Evolutionary conservation across 2,888 invertebrate genomes (phyloP).

Genomic region (Fragum sueziense): DNA sequence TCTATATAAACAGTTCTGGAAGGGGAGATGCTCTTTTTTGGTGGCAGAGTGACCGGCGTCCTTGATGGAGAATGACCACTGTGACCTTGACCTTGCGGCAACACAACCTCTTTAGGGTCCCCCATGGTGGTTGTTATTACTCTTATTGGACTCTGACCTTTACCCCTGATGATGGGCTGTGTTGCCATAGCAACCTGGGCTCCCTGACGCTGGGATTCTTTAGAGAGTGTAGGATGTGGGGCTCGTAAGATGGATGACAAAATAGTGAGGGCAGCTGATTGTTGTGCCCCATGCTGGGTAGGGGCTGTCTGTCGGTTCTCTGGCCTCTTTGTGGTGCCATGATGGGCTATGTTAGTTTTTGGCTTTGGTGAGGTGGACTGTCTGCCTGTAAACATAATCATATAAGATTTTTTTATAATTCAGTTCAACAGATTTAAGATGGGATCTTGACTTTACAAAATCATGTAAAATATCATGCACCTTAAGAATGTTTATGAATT

Average conservation of each 20-base stretch:
- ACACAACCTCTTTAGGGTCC: background rate
- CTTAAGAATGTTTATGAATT: too few species aligned
- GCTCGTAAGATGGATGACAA: slow-evolving; percentile 53
- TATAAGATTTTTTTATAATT: background rate
- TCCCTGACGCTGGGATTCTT: background rate
- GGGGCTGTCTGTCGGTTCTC: background rate
- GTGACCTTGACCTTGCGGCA: slow-evolving; percentile 14
- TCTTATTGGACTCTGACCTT: slow-evolving; percentile 51
- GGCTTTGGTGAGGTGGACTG: slow-evolving; percentile 26
- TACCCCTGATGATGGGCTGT: background rate
- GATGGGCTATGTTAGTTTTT: slow-evolving; percentile 20
- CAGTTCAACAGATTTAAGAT: too few species aligned
- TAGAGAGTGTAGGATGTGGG: slow-evolving; percentile 42
- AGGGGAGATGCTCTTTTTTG: slow-evolving; percentile 65
- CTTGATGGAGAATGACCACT: slow-evolving; percentile 44
- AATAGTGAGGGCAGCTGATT: slow-evolving; percentile 38
- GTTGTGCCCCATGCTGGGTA: slow-evolving; percentile 19
- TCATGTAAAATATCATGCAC: too few species aligned
- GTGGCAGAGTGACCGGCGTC: slow-evolving; percentile 56
- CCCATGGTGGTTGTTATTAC: slow-evolving; percentile 39
- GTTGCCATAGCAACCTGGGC: background rate
- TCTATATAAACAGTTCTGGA: slow-evolving; percentile 53
- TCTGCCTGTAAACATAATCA: background rate
- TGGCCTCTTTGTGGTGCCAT: background rate
- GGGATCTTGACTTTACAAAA: too few species aligned